phyloP scores from a whole-genome alignment of 1,140 invertebrate species.

The Bombus superbus region DNA sequence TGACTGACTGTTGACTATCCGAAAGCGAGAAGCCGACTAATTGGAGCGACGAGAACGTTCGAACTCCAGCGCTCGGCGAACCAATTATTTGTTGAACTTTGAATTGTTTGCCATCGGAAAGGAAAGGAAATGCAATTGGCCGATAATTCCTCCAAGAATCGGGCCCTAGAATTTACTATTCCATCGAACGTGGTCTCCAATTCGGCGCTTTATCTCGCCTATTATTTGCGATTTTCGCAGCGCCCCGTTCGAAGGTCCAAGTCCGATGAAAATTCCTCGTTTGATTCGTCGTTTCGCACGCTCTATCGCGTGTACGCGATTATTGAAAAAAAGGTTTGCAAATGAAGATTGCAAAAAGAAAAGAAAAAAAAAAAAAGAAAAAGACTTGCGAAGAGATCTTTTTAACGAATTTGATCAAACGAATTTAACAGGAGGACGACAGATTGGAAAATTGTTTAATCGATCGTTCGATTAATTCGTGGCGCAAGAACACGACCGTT shows the following conservation, averaged over 20 bases:
- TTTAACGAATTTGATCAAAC: no score
- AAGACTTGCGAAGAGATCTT: no score
- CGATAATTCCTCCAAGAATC: background rate
- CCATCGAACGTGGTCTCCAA: background rate
- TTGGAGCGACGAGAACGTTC: background rate
- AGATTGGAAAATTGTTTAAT: no score
- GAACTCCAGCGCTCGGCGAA: background rate
- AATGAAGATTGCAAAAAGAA: no score
- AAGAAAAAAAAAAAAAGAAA: no score
- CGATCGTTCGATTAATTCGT: no score
- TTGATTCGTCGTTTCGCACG: no score
- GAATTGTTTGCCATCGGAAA: background rate
- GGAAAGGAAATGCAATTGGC: background rate
- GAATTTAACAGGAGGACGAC: no score
- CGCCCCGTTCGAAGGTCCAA: no score
- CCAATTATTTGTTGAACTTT: slow-evolving; percentile 8
- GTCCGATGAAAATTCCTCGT: background rate
- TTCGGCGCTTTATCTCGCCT: background rate
- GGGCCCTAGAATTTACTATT: background rate
- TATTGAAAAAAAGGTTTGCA: no score
- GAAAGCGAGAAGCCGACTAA: slow-evolving; percentile 16
- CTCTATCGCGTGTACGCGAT: no score
- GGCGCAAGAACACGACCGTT: no score
- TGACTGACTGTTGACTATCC: background rate
- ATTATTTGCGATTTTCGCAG: background rate